Conservation (phyloP, 2,888 invertebrate species). For the Pantelozetes paolii region DNA sequence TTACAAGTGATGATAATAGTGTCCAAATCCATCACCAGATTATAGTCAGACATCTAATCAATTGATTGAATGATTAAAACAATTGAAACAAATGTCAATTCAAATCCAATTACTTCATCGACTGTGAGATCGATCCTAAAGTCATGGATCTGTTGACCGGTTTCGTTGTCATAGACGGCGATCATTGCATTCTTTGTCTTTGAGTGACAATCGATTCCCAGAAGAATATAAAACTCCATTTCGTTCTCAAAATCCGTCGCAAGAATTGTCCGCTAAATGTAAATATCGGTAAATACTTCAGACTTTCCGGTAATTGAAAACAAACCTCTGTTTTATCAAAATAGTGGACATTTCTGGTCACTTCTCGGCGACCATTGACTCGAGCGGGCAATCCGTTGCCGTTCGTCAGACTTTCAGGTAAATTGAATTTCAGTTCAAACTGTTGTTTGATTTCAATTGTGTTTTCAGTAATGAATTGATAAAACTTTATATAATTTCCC, state of each 20-base stretch:
- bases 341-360: neutral
- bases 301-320: neutral
- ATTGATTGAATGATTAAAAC: neutral
- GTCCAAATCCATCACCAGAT: slow-evolving; percentile 39
- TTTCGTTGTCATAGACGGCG: slow-evolving; percentile 34
- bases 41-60: slow-evolving; percentile 35
- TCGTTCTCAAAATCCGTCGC: slow-evolving; percentile 40
- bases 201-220: slow-evolving; percentile 25
- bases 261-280: slow-evolving; percentile 35
- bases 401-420: neutral
- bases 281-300: neutral
- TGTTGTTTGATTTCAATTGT: slow-evolving; percentile 34
- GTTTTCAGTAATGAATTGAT: slow-evolving; percentile 21
- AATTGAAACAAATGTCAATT: neutral
- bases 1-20: slow-evolving; percentile 35
- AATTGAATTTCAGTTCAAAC: slow-evolving; percentile 32
- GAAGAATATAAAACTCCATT: slow-evolving; percentile 31
- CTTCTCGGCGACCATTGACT: neutral
- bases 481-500: slow-evolving; percentile 30
- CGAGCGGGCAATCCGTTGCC: neutral
- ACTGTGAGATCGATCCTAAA: slow-evolving; percentile 16
- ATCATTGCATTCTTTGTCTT: slow-evolving; percentile 28
- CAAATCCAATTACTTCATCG: slow-evolving; percentile 30
- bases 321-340: slow-evolving; percentile 10
- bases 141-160: slow-evolving; percentile 7